These are phyloP conservation scores for Rhinoderma darwinii DNA, from an alignment of 2,113 vertebrate genomes.

Conservation along the genomic window DNA sequence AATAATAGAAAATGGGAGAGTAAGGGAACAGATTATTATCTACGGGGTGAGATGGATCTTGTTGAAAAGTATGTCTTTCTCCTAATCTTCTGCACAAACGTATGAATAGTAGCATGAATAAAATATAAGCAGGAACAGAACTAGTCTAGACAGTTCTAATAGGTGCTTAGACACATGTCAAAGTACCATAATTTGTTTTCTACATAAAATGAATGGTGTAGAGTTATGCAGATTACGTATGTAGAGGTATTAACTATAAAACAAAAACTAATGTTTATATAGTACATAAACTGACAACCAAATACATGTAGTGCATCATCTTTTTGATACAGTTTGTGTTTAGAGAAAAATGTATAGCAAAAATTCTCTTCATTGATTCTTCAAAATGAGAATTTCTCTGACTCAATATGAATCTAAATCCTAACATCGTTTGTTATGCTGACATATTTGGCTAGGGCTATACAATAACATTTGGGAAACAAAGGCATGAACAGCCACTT, in stretches of 20 bases:
- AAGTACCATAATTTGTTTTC: not conserved
- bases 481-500: no score
- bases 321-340: no score
- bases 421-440: no score
- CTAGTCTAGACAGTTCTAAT: not conserved
- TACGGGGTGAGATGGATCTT: not conserved
- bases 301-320: no score
- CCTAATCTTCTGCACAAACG: not conserved
- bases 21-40: not conserved
- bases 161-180: not conserved
- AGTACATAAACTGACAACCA: no score
- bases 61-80: constrained; percentile 4
- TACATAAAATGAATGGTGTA: constrained; percentile 7
- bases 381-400: no score
- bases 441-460: no score
- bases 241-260: not conserved
- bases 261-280: no score
- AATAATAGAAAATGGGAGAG: not conserved
- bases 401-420: no score
- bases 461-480: no score
- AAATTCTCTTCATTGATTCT: no score
- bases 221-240: constrained; percentile 3
- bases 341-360: no score
- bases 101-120: not conserved
- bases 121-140: not conserved